phyloP scores from a whole-genome alignment of 2,797 vertebrate genomes.

The Labroides dimidiatus region DNA sequence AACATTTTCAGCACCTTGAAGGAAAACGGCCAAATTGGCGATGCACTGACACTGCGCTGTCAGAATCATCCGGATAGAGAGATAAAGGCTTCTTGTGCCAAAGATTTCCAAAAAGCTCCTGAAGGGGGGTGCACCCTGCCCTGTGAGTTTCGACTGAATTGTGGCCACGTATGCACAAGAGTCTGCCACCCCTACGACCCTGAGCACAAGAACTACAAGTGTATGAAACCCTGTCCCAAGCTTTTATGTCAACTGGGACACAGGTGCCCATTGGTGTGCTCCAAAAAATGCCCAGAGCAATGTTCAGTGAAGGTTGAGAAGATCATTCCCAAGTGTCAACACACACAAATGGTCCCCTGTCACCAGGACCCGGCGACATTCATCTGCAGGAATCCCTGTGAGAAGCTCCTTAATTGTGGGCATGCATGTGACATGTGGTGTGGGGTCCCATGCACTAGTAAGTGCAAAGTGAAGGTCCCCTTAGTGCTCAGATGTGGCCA shows the following conservation, averaged over 20 bases:
- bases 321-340: slow-evolving; percentile 84
- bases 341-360: slow-evolving; percentile 91
- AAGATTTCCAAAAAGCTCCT: slow-evolving; percentile 89
- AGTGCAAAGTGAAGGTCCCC: slow-evolving; percentile 78
- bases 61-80: slow-evolving; percentile 90
- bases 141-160: slow-evolving; percentile 90
- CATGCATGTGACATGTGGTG: slow-evolving; percentile 86
- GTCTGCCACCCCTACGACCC: slow-evolving; percentile 93
- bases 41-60: slow-evolving; percentile 86
- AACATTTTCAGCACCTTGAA: slow-evolving; percentile 88
- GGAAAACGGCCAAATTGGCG: slow-evolving; percentile 84
- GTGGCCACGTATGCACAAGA: slow-evolving; percentile 91
- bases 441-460: slow-evolving; percentile 80
- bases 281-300: slow-evolving; percentile 77
- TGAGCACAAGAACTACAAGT: slow-evolving; percentile 87
- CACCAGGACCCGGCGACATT: slow-evolving; percentile 78
- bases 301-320: slow-evolving; percentile 88
- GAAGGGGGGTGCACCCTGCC: slow-evolving; percentile 92
- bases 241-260: slow-evolving; percentile 87
- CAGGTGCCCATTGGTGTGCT: slow-evolving; percentile 83
- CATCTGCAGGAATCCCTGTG: slow-evolving; percentile 84
- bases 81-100: slow-evolving; percentile 78
- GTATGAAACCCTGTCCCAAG: slow-evolving; percentile 88
- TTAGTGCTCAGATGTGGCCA: slow-evolving; percentile 88
- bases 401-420: slow-evolving; percentile 84